Evolutionary conservation across 2,797 vertebrate species (phyloP).

Genomic region (Chrysolophus pictus): DNA sequence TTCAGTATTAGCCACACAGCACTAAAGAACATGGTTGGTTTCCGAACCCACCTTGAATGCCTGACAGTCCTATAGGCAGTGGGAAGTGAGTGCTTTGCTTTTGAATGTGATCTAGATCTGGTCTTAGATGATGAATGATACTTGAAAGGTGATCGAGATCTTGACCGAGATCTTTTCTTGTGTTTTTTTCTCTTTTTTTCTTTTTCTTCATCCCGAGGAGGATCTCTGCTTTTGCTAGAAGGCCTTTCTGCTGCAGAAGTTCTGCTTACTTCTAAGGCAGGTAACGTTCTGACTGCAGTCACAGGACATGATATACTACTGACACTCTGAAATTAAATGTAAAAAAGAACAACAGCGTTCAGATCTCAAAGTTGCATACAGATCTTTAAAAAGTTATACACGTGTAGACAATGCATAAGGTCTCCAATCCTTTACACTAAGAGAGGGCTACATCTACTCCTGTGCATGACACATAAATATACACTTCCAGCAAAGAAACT

Average conservation of each 20-base stretch:
- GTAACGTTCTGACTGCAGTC: slow-evolving; percentile 71
- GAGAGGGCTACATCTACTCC: background rate
- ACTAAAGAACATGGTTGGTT: background rate
- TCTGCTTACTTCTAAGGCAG: slow-evolving; percentile 65
- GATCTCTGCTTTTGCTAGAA: slow-evolving; percentile 80
- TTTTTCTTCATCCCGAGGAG: slow-evolving; percentile 80
- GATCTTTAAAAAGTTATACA: background rate
- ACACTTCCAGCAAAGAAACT: background rate
- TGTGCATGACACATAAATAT: background rate
- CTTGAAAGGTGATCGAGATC: slow-evolving; percentile 85
- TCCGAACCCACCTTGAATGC: slow-evolving; percentile 87
- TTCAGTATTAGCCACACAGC: background rate
- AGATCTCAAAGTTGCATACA: background rate
- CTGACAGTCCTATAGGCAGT: slow-evolving; percentile 91
- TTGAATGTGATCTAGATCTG: slow-evolving; percentile 82
- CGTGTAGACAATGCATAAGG: background rate
- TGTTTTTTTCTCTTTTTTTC: slow-evolving; percentile 96
- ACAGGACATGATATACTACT: slow-evolving; percentile 61
- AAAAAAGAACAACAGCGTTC: background rate
- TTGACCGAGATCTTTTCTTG: slow-evolving; percentile 89
- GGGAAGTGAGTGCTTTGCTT: slow-evolving; percentile 91
- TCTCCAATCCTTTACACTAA: background rate
- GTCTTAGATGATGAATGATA: slow-evolving; percentile 79
- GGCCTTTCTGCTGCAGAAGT: slow-evolving; percentile 60
- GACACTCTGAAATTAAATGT: slow-evolving; percentile 68